These are phyloP conservation scores for Busseola fusca DNA, from an alignment of 2,888 invertebrate species.

Conservation along the genomic window DNA sequence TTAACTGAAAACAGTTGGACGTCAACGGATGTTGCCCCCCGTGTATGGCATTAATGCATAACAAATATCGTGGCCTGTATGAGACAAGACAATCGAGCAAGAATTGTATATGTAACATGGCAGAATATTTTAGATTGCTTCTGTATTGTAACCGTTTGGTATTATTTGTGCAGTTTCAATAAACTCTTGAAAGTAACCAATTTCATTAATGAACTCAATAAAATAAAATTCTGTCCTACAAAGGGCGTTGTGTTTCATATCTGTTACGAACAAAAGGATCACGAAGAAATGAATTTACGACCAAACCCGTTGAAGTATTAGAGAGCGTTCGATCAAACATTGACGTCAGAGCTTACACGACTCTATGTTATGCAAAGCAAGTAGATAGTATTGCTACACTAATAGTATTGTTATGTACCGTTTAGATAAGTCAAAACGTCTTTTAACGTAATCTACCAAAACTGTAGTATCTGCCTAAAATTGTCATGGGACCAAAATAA, in stretches of 20 bases:
- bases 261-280: neutral
- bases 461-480: slow-evolving; percentile 11
- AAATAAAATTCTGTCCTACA: neutral
- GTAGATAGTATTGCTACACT: slow-evolving; percentile 51
- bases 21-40: slow-evolving; percentile 81
- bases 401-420: slow-evolving; percentile 53
- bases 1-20: slow-evolving; percentile 83
- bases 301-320: slow-evolving; percentile 36
- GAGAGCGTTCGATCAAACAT: slow-evolving; percentile 57
- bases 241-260: neutral
- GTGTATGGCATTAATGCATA: slow-evolving; percentile 79
- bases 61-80: slow-evolving; percentile 76
- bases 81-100: slow-evolving; percentile 80
- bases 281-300: slow-evolving; percentile 34
- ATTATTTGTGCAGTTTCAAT: slow-evolving; percentile 21
- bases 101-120: slow-evolving; percentile 75
- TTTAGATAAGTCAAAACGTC: slow-evolving; percentile 51
- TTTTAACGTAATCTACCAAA: slow-evolving; percentile 40
- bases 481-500: slow-evolving; percentile 11
- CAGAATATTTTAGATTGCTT: slow-evolving; percentile 71
- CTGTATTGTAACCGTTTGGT: slow-evolving; percentile 35
- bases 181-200: slow-evolving; percentile 1
- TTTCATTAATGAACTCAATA: neutral
- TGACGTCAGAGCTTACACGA: slow-evolving; percentile 66
- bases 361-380: slow-evolving; percentile 62